These are phyloP conservation scores for Psammodynastes pulverulentus DNA, from an alignment of 2,113 vertebrate species.

Conservation along the genomic window DNA sequence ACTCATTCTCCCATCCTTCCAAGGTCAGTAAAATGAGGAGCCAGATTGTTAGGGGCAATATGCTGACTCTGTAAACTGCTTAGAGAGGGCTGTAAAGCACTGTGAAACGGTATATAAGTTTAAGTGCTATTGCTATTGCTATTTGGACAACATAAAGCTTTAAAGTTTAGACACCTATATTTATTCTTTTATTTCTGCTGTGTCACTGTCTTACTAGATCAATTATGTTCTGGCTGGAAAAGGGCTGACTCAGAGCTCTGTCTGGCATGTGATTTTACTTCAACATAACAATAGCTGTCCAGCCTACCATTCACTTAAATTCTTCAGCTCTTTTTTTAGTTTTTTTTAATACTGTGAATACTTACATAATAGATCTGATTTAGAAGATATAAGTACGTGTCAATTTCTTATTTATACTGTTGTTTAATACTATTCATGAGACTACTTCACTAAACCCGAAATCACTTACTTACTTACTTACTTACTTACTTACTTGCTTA, in stretches of 20 bases:
- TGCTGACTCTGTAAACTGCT: too few relatives aligned
- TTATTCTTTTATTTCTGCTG: slow-evolving; percentile 51
- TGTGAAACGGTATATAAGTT: too few relatives aligned
- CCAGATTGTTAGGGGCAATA: too few relatives aligned
- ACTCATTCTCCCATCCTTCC: too few relatives aligned
- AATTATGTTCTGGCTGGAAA: slow-evolving; percentile 30
- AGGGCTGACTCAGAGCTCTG: slow-evolving; percentile 36
- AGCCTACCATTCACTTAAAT: neutral
- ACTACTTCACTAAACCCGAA: neutral
- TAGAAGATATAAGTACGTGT: neutral
- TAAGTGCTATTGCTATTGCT: too few relatives aligned
- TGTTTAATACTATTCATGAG: neutral
- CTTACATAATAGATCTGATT: neutral
- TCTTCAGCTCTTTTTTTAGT: neutral
- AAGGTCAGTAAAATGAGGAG: too few relatives aligned
- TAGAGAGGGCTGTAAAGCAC: too few relatives aligned
- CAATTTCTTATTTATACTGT: too few relatives aligned
- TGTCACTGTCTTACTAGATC: slow-evolving; percentile 50
- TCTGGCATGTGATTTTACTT: slow-evolving; percentile 14
- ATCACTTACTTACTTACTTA: too few relatives aligned
- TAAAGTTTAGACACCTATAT: slow-evolving; percentile 18
- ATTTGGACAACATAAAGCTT: slow-evolving; percentile 14
- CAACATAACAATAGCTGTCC: neutral
- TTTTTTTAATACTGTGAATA: neutral
- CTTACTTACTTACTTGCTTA: too few relatives aligned